phyloP scores from a whole-genome alignment of 2,797 vertebrate species.

The Anisognathus igniventris region DNA sequence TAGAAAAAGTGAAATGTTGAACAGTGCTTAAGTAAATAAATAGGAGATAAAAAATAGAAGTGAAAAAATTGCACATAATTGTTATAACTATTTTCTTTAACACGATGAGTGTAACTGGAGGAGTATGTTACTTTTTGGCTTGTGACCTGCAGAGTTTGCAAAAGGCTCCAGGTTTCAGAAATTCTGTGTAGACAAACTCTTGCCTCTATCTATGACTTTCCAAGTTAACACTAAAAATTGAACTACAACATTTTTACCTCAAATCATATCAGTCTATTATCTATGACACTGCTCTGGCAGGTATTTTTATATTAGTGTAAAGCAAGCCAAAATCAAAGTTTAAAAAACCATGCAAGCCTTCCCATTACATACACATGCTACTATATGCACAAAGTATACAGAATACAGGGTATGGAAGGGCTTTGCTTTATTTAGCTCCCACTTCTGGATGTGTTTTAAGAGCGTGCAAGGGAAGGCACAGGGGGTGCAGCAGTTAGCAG shows the following conservation, averaged over 20 bases:
- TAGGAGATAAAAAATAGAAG: conserved; percentile 53
- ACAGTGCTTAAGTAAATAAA: conserved; percentile 66
- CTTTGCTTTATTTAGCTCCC: neutral
- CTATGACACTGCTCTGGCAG: conserved; percentile 1
- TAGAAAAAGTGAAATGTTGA: conserved; percentile 66
- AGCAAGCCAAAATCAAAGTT: conserved; percentile 21
- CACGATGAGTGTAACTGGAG: conserved; percentile 45
- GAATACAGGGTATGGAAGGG: neutral
- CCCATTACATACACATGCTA: neutral
- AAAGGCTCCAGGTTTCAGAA: conserved; percentile 45
- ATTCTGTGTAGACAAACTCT: conserved; percentile 36
- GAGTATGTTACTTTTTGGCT: conserved; percentile 53
- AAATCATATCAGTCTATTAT: conserved; percentile 30
- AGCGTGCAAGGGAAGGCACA: neutral
- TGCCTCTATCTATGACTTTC: conserved; percentile 31
- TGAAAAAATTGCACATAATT: conserved; percentile 63
- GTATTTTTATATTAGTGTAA: neutral
- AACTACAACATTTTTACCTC: conserved; percentile 72
- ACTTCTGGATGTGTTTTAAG: neutral
- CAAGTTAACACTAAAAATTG: conserved; percentile 45
- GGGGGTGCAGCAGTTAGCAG: neutral
- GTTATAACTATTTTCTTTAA: conserved; percentile 59
- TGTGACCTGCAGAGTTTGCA: conserved; percentile 27
- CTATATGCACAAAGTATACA: neutral
- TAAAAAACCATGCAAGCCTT: neutral